Evolutionary conservation across 2,888 invertebrate genomes (phyloP).

Genomic region (Aspidapion aeneum): DNA sequence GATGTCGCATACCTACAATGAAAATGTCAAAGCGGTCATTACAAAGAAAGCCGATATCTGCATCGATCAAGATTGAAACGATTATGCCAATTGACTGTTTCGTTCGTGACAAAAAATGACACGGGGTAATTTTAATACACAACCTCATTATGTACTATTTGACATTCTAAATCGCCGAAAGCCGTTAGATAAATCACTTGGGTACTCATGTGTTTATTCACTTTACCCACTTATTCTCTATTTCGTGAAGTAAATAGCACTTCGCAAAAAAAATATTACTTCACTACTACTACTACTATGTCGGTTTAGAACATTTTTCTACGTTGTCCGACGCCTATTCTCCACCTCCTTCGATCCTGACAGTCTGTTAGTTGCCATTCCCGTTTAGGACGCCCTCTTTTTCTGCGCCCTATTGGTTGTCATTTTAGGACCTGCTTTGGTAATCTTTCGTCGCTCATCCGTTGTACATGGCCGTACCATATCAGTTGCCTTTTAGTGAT

Average conservation of each 20-base stretch:
- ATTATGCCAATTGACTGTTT: not conserved
- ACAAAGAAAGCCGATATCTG: not conserved
- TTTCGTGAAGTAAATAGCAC: not conserved
- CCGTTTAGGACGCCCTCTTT: no score
- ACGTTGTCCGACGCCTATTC: no score
- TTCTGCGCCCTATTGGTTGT: no score
- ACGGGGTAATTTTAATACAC: not conserved
- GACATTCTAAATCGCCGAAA: not conserved
- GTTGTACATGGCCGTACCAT: no score
- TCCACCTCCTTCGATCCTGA: no score
- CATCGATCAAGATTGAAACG: not conserved
- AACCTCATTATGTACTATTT: not conserved
- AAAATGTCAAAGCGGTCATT: not conserved
- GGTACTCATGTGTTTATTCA: not conserved
- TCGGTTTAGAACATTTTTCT: no score
- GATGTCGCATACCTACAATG: not conserved
- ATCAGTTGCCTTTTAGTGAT: no score
- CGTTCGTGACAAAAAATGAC: not conserved
- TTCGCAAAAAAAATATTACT: no score
- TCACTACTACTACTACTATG: no score
- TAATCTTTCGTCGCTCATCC: no score
- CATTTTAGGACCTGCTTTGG: no score
- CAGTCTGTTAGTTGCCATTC: no score
- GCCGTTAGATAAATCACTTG: not conserved
- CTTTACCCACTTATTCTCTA: not conserved